Base-by-base conservation (phyloP, 2,113 vertebrate genomes). In the Phycodurus eques region DNA sequence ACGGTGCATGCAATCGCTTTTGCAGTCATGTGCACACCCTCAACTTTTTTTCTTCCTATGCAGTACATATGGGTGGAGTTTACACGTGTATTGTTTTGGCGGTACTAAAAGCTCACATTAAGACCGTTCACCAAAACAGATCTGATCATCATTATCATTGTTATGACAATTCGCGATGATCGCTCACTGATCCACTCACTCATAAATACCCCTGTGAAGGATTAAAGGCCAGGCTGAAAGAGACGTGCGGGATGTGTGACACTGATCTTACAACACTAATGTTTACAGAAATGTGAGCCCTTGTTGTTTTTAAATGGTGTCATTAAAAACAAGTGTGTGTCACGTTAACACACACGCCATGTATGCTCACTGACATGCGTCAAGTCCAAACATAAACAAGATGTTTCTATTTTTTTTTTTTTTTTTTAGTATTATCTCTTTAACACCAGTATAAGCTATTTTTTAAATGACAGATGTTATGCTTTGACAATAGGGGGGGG, bases 131-230 rank as follows among this genome's bases (percentile, higher is more conserved):
- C 82, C 80, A 89, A 88, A 89, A 86, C 87, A 85, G 62, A 69
- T 75, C 54, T 79, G 51, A 66, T 79, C 66, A 62, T 77, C 73
- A 69, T 81, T 84, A 78, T 85, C 82, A 64, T 84, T 82, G 60
- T 86, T 80, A 77, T 80, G 73, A 54, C 74, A 70, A 72, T 56
- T 75, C 73, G 35, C 13, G 22, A 47, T 80, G 82, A 83, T 68
- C 79, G 71, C 73, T 46, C 27, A 44, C 70, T 84, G 81, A 87
- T 83, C 83, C 83, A 79, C 49, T 51, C 39, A 62, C 20, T 49
- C 73, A 1, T 83, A 86, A 90, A 88, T 81, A 87, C 85, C 85
- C 79, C 60, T 83, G 46, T 17, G 22, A 51, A 27, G 85, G 89
- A 91, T 91, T 91, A 89, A 43, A 49, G 43, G 1, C 61, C 9